Conservation (phyloP, 2,888 invertebrate genomes). For the Andrena dorsata region DNA sequence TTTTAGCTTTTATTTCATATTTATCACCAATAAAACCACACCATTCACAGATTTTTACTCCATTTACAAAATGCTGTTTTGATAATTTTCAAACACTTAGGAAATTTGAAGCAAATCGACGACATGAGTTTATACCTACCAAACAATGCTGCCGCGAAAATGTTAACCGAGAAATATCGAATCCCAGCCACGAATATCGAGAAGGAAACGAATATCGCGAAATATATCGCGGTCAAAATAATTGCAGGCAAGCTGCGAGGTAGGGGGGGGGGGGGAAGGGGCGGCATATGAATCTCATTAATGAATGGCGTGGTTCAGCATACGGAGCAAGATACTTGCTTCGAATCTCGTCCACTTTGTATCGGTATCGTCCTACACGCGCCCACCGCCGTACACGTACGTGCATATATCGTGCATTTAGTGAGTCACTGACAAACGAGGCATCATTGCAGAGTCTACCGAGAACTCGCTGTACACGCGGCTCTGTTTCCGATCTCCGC, state of each 20-base stretch:
- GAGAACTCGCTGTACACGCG: slow-evolving; percentile 56
- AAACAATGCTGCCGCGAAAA: too few relatives aligned
- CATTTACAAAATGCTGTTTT: too few relatives aligned
- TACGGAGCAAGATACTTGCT: slow-evolving; percentile 25
- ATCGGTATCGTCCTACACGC: slow-evolving; percentile 49
- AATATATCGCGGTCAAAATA: background rate
- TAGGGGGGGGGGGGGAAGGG: background rate
- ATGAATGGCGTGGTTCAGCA: slow-evolving; percentile 48
- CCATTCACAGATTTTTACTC: too few relatives aligned
- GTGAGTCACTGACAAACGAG: slow-evolving; percentile 69
- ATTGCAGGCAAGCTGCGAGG: background rate
- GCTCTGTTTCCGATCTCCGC: slow-evolving; percentile 47
- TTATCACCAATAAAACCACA: too few relatives aligned
- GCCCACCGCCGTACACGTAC: slow-evolving; percentile 15
- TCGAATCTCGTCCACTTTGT: slow-evolving; percentile 45
- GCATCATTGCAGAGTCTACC: slow-evolving; percentile 60
- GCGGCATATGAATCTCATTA: slow-evolving; percentile 1
- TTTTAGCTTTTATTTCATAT: too few relatives aligned
- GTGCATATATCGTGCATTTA: slow-evolving; percentile 50
- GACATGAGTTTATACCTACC: too few relatives aligned
- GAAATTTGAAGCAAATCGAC: too few relatives aligned
- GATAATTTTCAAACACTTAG: too few relatives aligned
- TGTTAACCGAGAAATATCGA: too few relatives aligned
- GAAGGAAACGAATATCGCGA: too few relatives aligned
- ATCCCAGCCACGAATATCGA: too few relatives aligned